Evolutionary conservation across 2,888 invertebrate genomes (phyloP).

Genomic region (Aromia moschata): DNA sequence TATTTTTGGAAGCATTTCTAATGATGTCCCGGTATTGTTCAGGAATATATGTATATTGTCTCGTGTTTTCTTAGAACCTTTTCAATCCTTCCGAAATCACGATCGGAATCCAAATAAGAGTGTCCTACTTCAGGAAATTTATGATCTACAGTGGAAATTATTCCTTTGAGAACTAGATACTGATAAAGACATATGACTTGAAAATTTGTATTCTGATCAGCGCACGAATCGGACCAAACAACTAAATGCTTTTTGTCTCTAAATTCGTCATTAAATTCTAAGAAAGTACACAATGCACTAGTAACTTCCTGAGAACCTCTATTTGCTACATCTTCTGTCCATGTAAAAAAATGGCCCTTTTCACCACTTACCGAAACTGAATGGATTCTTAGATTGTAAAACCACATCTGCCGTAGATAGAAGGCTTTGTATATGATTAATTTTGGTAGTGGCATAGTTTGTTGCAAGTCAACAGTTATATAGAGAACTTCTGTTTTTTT

Average conservation of each 20-base stretch:
- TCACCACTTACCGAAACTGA: background rate
- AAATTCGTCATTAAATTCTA: conserved; percentile 4
- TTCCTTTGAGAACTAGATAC: background rate
- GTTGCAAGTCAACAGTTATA: conserved; percentile 39
- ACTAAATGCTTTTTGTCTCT: background rate
- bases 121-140: conserved; percentile 30
- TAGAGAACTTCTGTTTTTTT: conserved; percentile 26
- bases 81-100: conserved; percentile 53
- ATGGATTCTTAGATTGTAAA: background rate
- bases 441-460: conserved; percentile 40
- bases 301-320: background rate
- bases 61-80: conserved; percentile 49
- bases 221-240: background rate
- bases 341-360: conserved; percentile 1
- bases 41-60: conserved; percentile 45
- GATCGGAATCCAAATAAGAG: conserved; percentile 51
- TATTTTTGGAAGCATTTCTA: conserved; percentile 34
- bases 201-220: background rate
- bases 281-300: background rate
- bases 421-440: conserved; percentile 41
- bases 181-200: background rate
- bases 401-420: conserved; percentile 33
- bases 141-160: background rate
- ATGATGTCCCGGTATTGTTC: conserved; percentile 48
- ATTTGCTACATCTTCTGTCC: background rate